Evolutionary conservation across 2,888 invertebrate genomes (phyloP).

Genomic region (Drosophila trichaetosa): DNA sequence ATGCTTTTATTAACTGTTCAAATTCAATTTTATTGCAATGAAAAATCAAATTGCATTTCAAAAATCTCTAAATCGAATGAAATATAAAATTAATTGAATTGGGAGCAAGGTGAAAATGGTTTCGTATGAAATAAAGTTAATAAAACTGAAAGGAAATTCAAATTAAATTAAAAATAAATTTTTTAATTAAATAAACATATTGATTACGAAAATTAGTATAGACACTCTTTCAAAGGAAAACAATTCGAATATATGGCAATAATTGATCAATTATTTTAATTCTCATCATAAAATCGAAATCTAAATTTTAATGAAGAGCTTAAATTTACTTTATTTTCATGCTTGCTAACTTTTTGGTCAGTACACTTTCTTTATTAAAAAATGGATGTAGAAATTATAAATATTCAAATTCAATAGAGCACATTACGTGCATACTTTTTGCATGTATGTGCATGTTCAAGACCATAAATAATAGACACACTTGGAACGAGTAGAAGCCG

Average conservation of each 20-base stretch:
- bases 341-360: neutral
- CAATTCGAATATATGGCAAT: neutral
- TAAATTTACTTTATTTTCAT: neutral
- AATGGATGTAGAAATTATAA: conserved; percentile 12
- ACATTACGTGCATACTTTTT: conserved; percentile 16
- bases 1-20: neutral
- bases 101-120: neutral
- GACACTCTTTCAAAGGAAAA: neutral
- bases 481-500: neutral
- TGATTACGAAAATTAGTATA: neutral
- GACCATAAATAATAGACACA: conserved; percentile 62
- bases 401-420: conserved; percentile 55
- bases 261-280: neutral
- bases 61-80: neutral
- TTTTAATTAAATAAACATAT: neutral
- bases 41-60: neutral
- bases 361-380: neutral
- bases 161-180: neutral
- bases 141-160: neutral
- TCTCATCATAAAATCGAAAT: neutral
- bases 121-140: neutral
- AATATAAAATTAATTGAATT: neutral
- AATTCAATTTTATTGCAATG: neutral
- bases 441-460: conserved; percentile 40
- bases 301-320: neutral